A percentile compares a stretch with the other conserved stretches of the same genome.
These are phyloP conservation scores for Samia ricini DNA, from an alignment of 1,140 invertebrate genomes.

Conservation along the genomic window DNA sequence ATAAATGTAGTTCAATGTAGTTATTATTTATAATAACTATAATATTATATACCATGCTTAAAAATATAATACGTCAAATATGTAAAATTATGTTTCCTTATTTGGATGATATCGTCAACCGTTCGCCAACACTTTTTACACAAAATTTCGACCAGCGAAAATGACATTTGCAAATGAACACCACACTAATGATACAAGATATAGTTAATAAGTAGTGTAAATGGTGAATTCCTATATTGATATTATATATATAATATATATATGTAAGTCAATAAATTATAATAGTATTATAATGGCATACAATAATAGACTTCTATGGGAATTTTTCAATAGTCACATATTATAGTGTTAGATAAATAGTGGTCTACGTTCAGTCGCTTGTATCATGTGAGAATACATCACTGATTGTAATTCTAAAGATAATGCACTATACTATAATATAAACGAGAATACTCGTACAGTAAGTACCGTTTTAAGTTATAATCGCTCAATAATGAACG, in stretches of 20 bases:
- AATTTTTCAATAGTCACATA: constrained; percentile 44
- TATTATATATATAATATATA: no score
- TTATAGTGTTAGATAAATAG: constrained; percentile 28
- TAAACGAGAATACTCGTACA: constrained; percentile 31
- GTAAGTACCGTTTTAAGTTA: constrained; percentile 16
- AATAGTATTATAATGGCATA: constrained; percentile 44
- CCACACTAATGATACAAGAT: constrained; percentile 64
- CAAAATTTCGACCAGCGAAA: constrained; percentile 48
- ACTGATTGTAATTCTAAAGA: constrained; percentile 42
- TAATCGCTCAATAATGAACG: constrained; percentile 68
- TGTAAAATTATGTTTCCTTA: neutral
- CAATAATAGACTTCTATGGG: constrained; percentile 53
- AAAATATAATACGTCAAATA: no score
- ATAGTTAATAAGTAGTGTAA: constrained; percentile 56
- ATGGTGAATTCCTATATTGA: constrained; percentile 63
- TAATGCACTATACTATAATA: constrained; percentile 59
- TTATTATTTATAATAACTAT: no score
- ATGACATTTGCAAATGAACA: constrained; percentile 66
- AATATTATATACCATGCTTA: no score
- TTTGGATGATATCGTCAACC: neutral
- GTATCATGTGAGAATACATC: constrained; percentile 11
- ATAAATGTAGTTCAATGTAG: no score
- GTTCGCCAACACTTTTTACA: neutral
- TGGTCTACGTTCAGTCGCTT: constrained; percentile 9
- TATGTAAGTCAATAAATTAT: constrained; percentile 41